Evolutionary conservation across 2,797 vertebrate species (phyloP), one percentile per base, ranked within the genome.

Genomic region (Antennarius maculatus): DNA sequence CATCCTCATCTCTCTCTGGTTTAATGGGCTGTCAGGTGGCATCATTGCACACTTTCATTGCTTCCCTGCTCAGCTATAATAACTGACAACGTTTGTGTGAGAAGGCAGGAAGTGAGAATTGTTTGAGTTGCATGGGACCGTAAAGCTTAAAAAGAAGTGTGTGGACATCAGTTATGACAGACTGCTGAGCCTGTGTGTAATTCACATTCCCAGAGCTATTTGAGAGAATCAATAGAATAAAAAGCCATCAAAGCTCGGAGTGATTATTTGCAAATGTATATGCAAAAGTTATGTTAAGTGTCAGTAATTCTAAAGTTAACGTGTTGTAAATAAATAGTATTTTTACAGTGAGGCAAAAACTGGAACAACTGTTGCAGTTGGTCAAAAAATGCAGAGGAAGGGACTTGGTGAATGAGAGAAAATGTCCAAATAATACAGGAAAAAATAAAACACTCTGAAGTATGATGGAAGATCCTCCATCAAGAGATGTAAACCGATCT

Each of bases 1-100:
- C 77, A 52, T 81, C 71, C 71, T 88, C 85, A 83, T 91, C 82
- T 83, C 81, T 89, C 82, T 85, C 15, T 45, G 61, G 66, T 74
- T 77, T 71, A 80, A 88, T 67, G 69, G 71, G 71, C 78, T 86
- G 83, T 90, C 88, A 78, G 79, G 76, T 61, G 58, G 79, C 81
- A 79, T 81, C 70, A 77, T 68, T 64, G 74, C 76, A 66, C 78
- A 66, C 73, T 71, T 71, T 70, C 55, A 75, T 60, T 71, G 79
- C 69, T 71, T 82, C 66, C 34, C 59, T 23, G 52, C 6, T 0
- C 49, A 56, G 42, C 61, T 64, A 74, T 77, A 70, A 47, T 66
- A 60, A 61, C 51, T 9, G 50, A 68, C 37, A 10, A 27, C 23
- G 42, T 49, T 49, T 46, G 41, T 56, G 51, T 58, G 3, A 56